phyloP scores from a whole-genome alignment of 2,113 vertebrate genomes.

The Ploceus nigricollis region DNA sequence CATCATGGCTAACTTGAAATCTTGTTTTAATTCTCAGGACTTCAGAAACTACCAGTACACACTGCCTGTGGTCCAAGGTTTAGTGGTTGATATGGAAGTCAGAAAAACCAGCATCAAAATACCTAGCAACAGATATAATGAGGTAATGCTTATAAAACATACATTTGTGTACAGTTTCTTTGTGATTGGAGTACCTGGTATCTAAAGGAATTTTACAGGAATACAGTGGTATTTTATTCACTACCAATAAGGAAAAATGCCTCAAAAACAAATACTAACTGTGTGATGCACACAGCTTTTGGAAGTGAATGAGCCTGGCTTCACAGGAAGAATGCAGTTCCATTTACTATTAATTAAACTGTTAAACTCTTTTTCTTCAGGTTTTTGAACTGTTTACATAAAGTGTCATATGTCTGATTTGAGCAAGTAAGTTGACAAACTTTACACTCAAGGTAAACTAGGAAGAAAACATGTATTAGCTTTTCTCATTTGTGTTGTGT shows the following conservation, averaged over 20 bases:
- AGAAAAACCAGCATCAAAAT: slow-evolving; percentile 97
- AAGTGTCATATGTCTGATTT: neutral
- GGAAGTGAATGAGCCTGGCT: neutral
- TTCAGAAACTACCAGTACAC: slow-evolving; percentile 99
- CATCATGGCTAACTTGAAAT: neutral
- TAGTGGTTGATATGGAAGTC: slow-evolving; percentile 98
- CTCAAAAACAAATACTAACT: neutral
- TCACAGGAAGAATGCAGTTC: neutral
- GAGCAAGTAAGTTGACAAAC: neutral
- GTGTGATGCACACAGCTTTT: neutral
- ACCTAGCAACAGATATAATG: slow-evolving; percentile 96
- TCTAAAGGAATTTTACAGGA: neutral
- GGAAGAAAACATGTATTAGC: neutral
- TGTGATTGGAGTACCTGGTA: neutral
- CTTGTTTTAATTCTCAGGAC: slow-evolving; percentile 77
- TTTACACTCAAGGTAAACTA: neutral
- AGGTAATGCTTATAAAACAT: slow-evolving; percentile 75
- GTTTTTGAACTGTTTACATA: neutral
- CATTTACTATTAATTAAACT: neutral
- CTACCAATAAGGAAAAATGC: neutral
- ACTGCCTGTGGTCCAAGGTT: slow-evolving; percentile 89
- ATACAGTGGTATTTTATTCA: neutral
- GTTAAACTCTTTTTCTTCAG: neutral
- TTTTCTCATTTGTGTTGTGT: neutral
- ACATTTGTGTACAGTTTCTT: neutral